phyloP scores from a whole-genome alignment of 1,140 invertebrate genomes.

The Rhopalosiphum maidis region DNA sequence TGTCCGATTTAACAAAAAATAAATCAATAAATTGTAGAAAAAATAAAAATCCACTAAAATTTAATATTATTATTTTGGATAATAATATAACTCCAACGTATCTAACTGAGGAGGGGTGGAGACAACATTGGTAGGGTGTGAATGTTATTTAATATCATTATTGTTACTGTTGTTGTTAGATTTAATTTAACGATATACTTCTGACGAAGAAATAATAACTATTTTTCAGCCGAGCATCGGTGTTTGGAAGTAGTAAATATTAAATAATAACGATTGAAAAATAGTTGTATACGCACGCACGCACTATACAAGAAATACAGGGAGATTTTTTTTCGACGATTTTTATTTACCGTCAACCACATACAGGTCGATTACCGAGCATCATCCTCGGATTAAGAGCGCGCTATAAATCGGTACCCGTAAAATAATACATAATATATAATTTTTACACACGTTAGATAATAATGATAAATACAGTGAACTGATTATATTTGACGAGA shows the following conservation, averaged over 20 bases:
- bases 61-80: not conserved
- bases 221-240: not conserved
- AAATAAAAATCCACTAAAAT: not conserved
- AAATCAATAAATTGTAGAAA: not conserved
- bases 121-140: not conserved
- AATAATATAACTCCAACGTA: not conserved
- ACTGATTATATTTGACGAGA: not conserved
- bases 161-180: not conserved
- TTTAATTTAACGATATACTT: not conserved
- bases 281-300: not conserved
- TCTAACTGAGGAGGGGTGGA: too few species aligned
- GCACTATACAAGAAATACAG: not conserved
- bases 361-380: not conserved
- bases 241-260: not conserved
- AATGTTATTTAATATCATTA: not conserved
- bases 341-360: not conserved
- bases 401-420: not conserved
- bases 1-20: not conserved
- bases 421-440: too few species aligned
- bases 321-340: not conserved
- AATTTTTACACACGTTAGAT: not conserved
- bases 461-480: not conserved
- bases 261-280: not conserved
- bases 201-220: not conserved
- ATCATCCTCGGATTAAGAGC: not conserved